Evolutionary conservation across 2,113 vertebrate species (phyloP).

Genomic region (Bettongia penicillata): DNA sequence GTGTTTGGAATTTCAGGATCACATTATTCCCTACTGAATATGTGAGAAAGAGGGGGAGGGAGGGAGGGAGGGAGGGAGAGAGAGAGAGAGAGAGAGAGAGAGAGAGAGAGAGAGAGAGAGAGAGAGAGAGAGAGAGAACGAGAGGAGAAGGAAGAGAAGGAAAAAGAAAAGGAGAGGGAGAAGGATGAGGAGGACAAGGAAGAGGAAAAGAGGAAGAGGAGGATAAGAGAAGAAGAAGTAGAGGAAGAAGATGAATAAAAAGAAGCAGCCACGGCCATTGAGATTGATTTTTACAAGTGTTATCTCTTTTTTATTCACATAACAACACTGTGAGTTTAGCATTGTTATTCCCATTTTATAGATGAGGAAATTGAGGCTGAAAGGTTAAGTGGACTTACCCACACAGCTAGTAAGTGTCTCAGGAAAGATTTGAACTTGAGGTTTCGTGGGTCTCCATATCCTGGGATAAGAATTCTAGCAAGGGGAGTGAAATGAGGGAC

Average conservation of each 20-base stretch:
- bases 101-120: no score
- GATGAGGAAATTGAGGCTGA: neutral
- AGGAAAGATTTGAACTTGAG: neutral
- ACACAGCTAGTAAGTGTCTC: neutral
- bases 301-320: neutral
- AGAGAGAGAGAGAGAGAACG: no score
- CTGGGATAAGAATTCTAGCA: neutral
- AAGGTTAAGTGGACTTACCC: neutral
- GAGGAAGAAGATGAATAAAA: no score
- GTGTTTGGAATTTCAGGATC: neutral
- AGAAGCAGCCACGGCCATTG: neutral
- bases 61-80: no score
- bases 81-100: neutral
- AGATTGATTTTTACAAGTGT: neutral
- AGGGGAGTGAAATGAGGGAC: neutral
- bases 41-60: neutral
- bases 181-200: neutral
- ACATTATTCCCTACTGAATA: neutral
- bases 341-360: neutral
- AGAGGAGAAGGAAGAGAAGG: accelerated
- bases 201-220: no score
- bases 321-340: neutral
- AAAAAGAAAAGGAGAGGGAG: accelerated
- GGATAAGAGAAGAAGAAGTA: no score
- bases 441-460: neutral